A percentile compares a stretch with the other conserved stretches of the same genome.
These are phyloP conservation scores for Papilio glaucus DNA, from an alignment of 1,140 invertebrate genomes.

Conservation along the genomic window DNA sequence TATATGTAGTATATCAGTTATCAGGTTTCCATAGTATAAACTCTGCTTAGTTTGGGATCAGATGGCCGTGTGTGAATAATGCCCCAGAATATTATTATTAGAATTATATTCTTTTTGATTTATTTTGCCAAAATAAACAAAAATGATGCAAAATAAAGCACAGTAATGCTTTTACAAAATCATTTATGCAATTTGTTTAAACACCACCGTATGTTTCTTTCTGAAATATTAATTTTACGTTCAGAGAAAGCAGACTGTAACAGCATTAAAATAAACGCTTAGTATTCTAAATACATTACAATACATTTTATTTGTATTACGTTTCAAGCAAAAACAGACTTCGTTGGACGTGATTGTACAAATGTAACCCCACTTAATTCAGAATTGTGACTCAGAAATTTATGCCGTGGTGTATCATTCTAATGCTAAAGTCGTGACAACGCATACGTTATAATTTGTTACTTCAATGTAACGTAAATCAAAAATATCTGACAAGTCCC, in stretches of 20 bases:
- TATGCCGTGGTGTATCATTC: slow-evolving; percentile 76
- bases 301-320: slow-evolving; percentile 26
- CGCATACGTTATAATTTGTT: slow-evolving; percentile 64
- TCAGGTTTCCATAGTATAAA: too few species aligned
- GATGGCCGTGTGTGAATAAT: too few species aligned
- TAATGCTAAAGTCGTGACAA: slow-evolving; percentile 75
- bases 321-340: slow-evolving; percentile 44
- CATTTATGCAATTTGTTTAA: neutral
- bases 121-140: too few species aligned
- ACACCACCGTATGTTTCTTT: neutral
- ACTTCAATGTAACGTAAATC: slow-evolving; percentile 5
- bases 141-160: neutral
- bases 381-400: slow-evolving; percentile 74
- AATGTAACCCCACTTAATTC: slow-evolving; percentile 80
- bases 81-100: too few species aligned
- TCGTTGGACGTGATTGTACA: slow-evolving; percentile 71
- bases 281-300: slow-evolving; percentile 16
- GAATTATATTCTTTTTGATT: too few species aligned
- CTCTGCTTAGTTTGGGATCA: too few species aligned
- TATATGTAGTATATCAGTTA: too few species aligned
- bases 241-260: neutral
- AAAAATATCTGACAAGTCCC: neutral
- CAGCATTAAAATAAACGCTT: neutral
- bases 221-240: neutral
- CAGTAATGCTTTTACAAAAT: neutral